A percentile compares a stretch with the other conserved stretches of the same genome.
phyloP scores from a whole-genome alignment of 1,140 invertebrate species.

The Hestina assimilis region DNA sequence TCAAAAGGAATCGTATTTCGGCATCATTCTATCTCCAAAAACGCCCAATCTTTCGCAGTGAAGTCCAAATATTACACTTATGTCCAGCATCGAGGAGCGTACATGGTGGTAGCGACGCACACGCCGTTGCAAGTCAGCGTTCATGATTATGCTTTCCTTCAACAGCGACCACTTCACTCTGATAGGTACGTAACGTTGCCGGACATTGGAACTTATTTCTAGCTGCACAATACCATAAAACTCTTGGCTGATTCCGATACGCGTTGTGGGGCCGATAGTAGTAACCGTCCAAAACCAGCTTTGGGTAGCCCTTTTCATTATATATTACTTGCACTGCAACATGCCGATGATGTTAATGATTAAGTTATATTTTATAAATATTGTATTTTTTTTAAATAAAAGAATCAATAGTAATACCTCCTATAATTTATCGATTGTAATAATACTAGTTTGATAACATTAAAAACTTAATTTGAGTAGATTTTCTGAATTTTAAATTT shows the following conservation, averaged over 20 bases:
- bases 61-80: background rate
- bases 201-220: constrained; percentile 54
- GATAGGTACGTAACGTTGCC: constrained; percentile 53
- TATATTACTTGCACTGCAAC: constrained; percentile 61
- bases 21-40: too few species aligned
- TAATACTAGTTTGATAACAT: too few species aligned
- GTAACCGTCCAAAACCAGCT: constrained; percentile 56
- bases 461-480: too few species aligned
- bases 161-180: constrained; percentile 49
- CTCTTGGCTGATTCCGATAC: constrained; percentile 58
- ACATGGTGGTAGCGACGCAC: constrained; percentile 8
- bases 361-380: background rate
- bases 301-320: constrained; percentile 60
- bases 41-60: background rate
- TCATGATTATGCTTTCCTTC: constrained; percentile 52
- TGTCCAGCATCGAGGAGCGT: background rate
- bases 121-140: constrained; percentile 33
- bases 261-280: constrained; percentile 65
- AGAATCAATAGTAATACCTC: background rate
- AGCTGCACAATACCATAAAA: constrained; percentile 62
- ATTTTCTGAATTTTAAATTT: too few species aligned
- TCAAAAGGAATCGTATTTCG: too few species aligned
- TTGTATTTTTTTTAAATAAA: background rate
- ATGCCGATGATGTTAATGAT: constrained; percentile 16
- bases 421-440: too few species aligned